Base-by-base conservation (phyloP, 2,113 vertebrate species). In the Alaudala cheleensis region DNA sequence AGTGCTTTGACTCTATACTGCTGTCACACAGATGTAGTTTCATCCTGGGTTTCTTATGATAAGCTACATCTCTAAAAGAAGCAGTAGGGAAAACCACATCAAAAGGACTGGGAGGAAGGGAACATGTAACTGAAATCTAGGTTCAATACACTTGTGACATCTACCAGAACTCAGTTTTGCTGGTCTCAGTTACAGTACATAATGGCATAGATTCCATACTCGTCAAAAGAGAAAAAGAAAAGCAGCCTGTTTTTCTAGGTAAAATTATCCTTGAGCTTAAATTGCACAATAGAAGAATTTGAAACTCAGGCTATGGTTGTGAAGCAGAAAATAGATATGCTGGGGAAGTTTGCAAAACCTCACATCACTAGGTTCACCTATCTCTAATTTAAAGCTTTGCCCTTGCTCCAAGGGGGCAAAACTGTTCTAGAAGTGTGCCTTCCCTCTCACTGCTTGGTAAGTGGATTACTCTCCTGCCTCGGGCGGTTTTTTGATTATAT, bases 321-420 rank as follows among this genome's bases (percentile, higher is more conserved):
- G 34, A 97, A 74, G 85, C 53, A 66, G 91, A 81, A 92, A 86
- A 88, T 37, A 92, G 61, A 86, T 47, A 39, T 65, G 26, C 69
- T 92, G 56, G 57, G 91, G 47, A 78, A 56, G 53, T 95, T 65
- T 88, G 39, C 64, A 88, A 95, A 95, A 85, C 64, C 73, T 95
- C 70, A 70, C 25, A 64, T 45, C 56, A 81, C 57, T 86, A 92
- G 50, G 79, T 85, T 95, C 79, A 91, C 24, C 61, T 69, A 34
- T 61, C 57, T 80, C 31, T 91, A 95, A 88, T 91, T 76, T 56
- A 95, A 88, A 66, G 37, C 34, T 81, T 86, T 64, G 50, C 66
- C 18, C 15, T 53, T 73, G 58, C 67, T 93, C 69, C 69, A 76
- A 81, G n/a, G 49, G 56, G 54, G 78, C 17, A 86, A 74, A 49